phyloP scores from a whole-genome alignment of 1,140 invertebrate genomes.

The Drosophila mojavensis region DNA sequence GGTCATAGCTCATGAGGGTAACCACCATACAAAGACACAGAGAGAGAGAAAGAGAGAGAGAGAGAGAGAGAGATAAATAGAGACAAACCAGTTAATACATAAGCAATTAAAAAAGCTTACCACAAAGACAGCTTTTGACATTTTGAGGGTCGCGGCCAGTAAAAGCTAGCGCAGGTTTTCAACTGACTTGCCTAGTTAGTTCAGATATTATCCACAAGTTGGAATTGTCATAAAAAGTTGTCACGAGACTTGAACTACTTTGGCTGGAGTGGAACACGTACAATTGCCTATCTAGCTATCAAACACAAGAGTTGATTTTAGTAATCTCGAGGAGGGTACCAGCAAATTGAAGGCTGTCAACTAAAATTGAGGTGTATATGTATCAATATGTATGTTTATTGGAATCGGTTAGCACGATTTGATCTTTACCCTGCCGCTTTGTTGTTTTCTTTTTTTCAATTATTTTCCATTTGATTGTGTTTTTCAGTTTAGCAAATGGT shows the following conservation, averaged over 20 bases:
- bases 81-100: slow-evolving; percentile 17
- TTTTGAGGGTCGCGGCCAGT: slow-evolving; percentile 13
- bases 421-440: slow-evolving; percentile 44
- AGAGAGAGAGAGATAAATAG: background rate
- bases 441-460: slow-evolving; percentile 24
- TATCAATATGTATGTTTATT: background rate
- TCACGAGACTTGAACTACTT: slow-evolving; percentile 45
- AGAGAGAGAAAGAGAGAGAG: background rate
- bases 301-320: slow-evolving; percentile 33
- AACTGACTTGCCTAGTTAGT: background rate
- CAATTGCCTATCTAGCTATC: background rate
- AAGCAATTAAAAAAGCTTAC: slow-evolving; percentile 9
- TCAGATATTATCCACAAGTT: background rate
- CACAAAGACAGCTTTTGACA: slow-evolving; percentile 8
- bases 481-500: slow-evolving; percentile 3
- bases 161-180: background rate
- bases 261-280: slow-evolving; percentile 21
- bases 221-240: slow-evolving; percentile 2
- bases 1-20: background rate
- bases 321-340: slow-evolving; percentile 33
- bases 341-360: slow-evolving; percentile 38
- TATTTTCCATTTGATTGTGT: slow-evolving; percentile 12
- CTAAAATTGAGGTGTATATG: background rate
- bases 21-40: background rate
- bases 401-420: slow-evolving; percentile 38